Evolutionary conservation across 2,888 invertebrate species (phyloP), one percentile per base, ranked within the genome.

Genomic region (Brachylomia viminalis): DNA sequence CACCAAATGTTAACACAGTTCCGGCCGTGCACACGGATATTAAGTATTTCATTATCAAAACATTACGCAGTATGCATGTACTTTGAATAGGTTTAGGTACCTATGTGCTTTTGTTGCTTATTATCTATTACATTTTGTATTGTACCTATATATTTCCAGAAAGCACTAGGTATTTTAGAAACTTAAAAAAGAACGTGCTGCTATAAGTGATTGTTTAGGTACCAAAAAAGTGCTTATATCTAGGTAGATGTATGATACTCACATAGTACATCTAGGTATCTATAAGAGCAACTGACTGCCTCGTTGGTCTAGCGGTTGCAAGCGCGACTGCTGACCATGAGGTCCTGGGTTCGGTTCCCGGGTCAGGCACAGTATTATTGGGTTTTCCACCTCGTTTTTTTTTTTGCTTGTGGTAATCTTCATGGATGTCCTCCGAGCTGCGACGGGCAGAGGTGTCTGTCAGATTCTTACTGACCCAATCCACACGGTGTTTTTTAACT

Each of bases 1-100:
- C 85, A 90, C 91, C 92, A 93, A 93, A 93, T 93, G 92, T 92
- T 92, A 86, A 83, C 78, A 87, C 76, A 84, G 92, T 92, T 92
- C 90, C 92, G 91, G 86, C 75, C 75, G 76, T 92, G 92, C 87
- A 86, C 92, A 91, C 88, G 82, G 82, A 80, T 79, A 84, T 87
- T 83, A 82, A 64, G 62, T 49, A 83, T 78, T 85, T 84, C 74
- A 82, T 80, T 85, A 82, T 80, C 66, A 74, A 77, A 82, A 75
- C 54, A 72, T 72, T 56, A 65, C 42, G 59, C n/a, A 30, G 42
- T 27, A 30, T 38, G 38, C 7, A 58, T 30, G 30, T 30, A 61
- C 33, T 77, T 79, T 20, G 20, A 66, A 65, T 52, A 30, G 17
- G 27, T 62, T 11, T 64, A 54, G 4, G 4, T 33, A 42, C 17